A percentile compares a stretch with the other conserved stretches of the same genome.
Conservation (phyloP, 1,140 invertebrate species). For the Sitobion miscanthi region DNA sequence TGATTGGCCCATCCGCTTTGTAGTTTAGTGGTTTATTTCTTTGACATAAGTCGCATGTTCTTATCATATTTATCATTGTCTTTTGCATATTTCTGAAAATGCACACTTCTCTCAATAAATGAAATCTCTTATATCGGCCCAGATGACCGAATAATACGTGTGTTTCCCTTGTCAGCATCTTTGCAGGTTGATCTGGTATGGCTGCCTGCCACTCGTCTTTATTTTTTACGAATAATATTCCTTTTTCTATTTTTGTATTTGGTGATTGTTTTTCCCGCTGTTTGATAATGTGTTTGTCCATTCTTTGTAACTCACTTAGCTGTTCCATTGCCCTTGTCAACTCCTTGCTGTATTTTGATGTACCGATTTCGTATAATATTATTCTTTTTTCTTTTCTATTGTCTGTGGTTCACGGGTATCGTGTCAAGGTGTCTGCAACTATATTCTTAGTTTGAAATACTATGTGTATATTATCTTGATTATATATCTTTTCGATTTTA, state of each 20-base stretch:
- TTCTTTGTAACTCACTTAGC: background rate
- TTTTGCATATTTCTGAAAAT: background rate
- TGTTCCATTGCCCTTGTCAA: background rate
- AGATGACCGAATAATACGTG: background rate
- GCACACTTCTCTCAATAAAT: background rate
- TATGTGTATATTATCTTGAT: no score
- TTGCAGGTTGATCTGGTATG: background rate
- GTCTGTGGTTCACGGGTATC: background rate
- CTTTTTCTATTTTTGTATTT: background rate
- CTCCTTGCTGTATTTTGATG: background rate
- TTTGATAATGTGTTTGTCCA: background rate
- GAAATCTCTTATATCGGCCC: background rate
- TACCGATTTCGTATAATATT: background rate
- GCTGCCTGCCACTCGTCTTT: no score
- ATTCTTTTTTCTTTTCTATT: background rate
- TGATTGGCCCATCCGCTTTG: background rate
- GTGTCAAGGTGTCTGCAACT: background rate
- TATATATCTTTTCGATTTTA: no score
- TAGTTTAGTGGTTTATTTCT: background rate
- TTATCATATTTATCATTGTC: background rate
- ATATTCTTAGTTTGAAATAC: no score
- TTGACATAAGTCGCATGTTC: background rate
- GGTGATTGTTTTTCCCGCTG: no score
- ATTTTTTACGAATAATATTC: no score
- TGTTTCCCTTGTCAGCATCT: background rate